A percentile compares a stretch with the other conserved stretches of the same genome.
Evolutionary conservation across 2,113 vertebrate genomes (phyloP).

Genomic region (Drymodes brunneopygia): DNA sequence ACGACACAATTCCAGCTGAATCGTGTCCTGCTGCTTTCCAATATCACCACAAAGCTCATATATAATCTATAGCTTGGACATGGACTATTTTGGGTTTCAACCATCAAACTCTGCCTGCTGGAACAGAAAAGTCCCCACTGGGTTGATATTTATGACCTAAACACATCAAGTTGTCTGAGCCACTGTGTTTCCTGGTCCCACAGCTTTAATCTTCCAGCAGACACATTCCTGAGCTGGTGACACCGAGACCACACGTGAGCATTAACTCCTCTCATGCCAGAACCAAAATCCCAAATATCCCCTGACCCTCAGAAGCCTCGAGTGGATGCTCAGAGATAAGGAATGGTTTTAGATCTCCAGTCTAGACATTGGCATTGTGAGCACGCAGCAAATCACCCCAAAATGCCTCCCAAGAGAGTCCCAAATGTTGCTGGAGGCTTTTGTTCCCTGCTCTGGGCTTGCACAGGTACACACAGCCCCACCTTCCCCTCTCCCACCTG

Average conservation of each 20-base stretch:
- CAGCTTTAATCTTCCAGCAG: not conserved
- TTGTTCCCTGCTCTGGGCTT: not conserved
- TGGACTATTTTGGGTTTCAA: not conserved
- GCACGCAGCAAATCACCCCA: not conserved
- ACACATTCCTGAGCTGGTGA: not conserved
- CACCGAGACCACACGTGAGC: not conserved
- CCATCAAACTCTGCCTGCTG: not conserved
- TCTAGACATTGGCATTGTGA: accelerated
- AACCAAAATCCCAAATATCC: not conserved
- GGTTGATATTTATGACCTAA: not conserved
- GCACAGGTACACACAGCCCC: accelerated
- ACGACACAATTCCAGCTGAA: not conserved
- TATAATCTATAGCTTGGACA: not conserved
- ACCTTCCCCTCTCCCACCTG: not conserved
- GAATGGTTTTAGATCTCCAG: not conserved
- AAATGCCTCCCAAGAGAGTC: not conserved
- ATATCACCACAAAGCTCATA: not conserved
- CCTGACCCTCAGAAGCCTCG: not conserved
- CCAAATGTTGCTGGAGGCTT: accelerated
- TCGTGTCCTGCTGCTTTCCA: not conserved
- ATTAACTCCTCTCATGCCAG: accelerated
- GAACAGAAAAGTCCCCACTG: not conserved
- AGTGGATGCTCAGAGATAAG: not conserved
- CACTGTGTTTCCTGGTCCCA: not conserved
- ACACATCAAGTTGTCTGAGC: not conserved